A percentile compares a stretch with the other conserved stretches of the same genome.
Conservation (phyloP, 2,113 vertebrate genomes). For the Cervus canadensis region DNA sequence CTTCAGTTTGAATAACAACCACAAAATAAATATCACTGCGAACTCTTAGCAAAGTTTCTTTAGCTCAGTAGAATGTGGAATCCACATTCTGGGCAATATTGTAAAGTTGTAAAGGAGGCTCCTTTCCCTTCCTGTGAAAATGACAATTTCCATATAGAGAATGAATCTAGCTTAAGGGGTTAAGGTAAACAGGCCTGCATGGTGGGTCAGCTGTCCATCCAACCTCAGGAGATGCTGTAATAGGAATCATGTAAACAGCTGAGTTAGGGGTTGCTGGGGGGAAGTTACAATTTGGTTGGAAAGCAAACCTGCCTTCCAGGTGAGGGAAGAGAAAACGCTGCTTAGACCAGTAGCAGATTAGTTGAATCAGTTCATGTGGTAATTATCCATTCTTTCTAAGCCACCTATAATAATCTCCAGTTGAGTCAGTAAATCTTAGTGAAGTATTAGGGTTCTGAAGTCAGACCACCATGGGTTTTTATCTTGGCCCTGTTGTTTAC, state of each 20-base stretch:
- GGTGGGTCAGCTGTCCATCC: not conserved
- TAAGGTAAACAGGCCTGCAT: not conserved
- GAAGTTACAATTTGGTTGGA: not conserved
- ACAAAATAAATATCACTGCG: not conserved
- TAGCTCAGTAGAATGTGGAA: not conserved
- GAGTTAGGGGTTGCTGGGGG: conserved; percentile 4
- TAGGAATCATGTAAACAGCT: not conserved
- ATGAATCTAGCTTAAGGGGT: not conserved
- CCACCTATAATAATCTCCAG: not conserved
- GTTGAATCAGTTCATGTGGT: not conserved
- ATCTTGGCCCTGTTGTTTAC: too few relatives aligned
- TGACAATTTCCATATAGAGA: not conserved
- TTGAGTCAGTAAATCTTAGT: not conserved
- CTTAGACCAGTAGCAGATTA: not conserved
- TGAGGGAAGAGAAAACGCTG: not conserved
- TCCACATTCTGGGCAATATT: not conserved
- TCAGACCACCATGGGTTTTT: not conserved
- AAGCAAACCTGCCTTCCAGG: not conserved
- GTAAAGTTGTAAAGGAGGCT: not conserved
- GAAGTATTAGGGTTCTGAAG: not conserved
- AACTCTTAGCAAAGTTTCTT: not conserved
- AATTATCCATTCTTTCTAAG: not conserved
- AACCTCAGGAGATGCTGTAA: accelerated
- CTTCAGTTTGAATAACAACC: conserved; percentile 12
- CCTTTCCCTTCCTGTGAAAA: not conserved